Evolutionary conservation across 2,113 vertebrate genomes (phyloP), one percentile per base, ranked within the genome.

Genomic region (Macquaria australasica): DNA sequence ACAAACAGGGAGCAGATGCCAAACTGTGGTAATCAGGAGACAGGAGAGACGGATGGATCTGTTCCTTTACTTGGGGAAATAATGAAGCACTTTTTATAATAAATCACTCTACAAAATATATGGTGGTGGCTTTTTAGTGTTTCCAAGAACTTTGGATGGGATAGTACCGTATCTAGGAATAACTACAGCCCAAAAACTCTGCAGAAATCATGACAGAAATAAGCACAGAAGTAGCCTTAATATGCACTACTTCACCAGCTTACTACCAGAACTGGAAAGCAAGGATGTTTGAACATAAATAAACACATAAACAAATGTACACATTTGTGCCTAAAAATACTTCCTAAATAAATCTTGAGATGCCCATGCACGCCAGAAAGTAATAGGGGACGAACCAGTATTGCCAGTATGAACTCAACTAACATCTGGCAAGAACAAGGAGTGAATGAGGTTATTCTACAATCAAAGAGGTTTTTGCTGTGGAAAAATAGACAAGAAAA

Each of bases 51-150:
- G 14, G 82, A 82, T 88, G 79, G 51, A 60, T 88, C 73, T 85
- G 82, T 76, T 85, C 76, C 64, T 64, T 68, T 23, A 43, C 63
- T 78, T 34, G 56, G 16, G 68, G 64, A 82, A 87, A 83, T 89
- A 81, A 90, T 51, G 63, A 80, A 83, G 63, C 79, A 63, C 84
- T 80, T 34, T 34, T 34, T 73, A 56, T 50, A 74, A 83, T 90
- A 86, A 88, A 89, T 90, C 85, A 77, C 58, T 66, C n/a, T 20
- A 23, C 41, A 79, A 91, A 86, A 87, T 66, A 89, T 31, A 79
- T 11, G 28, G 41, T 25, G n/a, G 79, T 70, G 79, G 64, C 50
- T 87, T 82, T 31, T 73, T 58, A 31, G 48, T 14, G n/a, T 23
- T 23, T 34, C 67, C 55, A 48, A 45, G 62, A 76, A 55, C 50